Conservation (phyloP, 2,888 invertebrate genomes). For the Xanthorhoe spadicearia region DNA sequence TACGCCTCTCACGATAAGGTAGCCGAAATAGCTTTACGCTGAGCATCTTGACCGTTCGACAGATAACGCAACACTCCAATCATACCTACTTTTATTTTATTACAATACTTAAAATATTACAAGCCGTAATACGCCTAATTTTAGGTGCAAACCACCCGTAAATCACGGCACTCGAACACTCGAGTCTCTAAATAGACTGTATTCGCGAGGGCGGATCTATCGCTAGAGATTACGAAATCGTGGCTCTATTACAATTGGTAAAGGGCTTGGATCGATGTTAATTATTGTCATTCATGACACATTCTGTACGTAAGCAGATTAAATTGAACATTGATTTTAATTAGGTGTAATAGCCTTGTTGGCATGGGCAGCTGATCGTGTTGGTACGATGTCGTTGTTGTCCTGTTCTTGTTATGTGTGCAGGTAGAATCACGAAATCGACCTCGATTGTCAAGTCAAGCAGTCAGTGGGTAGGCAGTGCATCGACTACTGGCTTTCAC, state of each 20-base stretch:
- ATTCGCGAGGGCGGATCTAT: constrained; percentile 38
- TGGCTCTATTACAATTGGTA: constrained; percentile 52
- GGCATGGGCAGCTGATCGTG: constrained; percentile 52
- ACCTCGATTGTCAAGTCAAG: constrained; percentile 26
- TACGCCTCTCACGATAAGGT: constrained; percentile 72
- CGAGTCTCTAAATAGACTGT: constrained; percentile 38
- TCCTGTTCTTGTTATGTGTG: constrained; percentile 36
- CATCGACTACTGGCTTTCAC: background rate
- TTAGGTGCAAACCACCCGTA: constrained; percentile 49
- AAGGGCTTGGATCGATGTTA: constrained; percentile 45
- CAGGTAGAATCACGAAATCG: constrained; percentile 36
- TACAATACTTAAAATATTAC: constrained; percentile 52
- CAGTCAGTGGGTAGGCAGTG: constrained; percentile 14
- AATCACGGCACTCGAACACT: constrained; percentile 46
- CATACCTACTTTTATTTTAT: constrained; percentile 64
- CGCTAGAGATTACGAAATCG: constrained; percentile 47
- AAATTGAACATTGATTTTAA: constrained; percentile 61
- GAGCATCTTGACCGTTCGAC: constrained; percentile 66
- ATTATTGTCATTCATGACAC: constrained; percentile 42
- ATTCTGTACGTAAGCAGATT: constrained; percentile 53
- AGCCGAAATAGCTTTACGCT: constrained; percentile 77
- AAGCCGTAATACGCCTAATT: constrained; percentile 47
- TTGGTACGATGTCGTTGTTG: constrained; percentile 31
- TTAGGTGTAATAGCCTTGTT: constrained; percentile 59
- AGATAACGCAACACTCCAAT: constrained; percentile 64